Conservation (phyloP, 2,797 vertebrate genomes). For the Galago senegalensis region DNA sequence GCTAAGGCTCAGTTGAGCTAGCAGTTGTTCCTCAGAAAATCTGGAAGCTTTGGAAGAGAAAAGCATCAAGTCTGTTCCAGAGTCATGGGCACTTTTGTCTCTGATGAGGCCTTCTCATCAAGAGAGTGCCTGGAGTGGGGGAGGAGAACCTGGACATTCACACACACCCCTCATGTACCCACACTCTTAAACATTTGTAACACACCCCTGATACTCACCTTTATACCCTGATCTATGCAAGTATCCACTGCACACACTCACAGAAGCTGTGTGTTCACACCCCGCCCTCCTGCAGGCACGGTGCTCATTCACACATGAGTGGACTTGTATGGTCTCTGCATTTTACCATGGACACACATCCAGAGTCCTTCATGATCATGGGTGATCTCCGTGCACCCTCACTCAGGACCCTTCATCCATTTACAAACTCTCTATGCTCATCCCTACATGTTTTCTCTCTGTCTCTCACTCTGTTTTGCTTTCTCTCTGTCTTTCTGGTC, state of each 20-base stretch:
- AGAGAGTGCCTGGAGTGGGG: neutral
- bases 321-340: neutral
- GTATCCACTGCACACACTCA: no score
- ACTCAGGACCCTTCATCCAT: neutral
- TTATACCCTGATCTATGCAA: no score
- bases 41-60: conserved; percentile 2
- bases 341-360: neutral
- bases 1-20: conserved; percentile 1
- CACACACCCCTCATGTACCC: neutral
- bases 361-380: neutral
- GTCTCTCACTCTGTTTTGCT: neutral
- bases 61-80: neutral
- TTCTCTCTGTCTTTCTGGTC: neutral
- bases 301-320: neutral
- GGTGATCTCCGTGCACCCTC: neutral
- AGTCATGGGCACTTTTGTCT: neutral
- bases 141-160: neutral
- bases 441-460: neutral
- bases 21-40: conserved; percentile 62
- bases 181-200: neutral
- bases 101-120: neutral
- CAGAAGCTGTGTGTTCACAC: neutral
- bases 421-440: neutral
- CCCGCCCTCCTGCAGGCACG: neutral
- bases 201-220: neutral